These are phyloP conservation scores for Ischnura elegans DNA, from an alignment of 2,888 invertebrate species.

Conservation along the genomic window DNA sequence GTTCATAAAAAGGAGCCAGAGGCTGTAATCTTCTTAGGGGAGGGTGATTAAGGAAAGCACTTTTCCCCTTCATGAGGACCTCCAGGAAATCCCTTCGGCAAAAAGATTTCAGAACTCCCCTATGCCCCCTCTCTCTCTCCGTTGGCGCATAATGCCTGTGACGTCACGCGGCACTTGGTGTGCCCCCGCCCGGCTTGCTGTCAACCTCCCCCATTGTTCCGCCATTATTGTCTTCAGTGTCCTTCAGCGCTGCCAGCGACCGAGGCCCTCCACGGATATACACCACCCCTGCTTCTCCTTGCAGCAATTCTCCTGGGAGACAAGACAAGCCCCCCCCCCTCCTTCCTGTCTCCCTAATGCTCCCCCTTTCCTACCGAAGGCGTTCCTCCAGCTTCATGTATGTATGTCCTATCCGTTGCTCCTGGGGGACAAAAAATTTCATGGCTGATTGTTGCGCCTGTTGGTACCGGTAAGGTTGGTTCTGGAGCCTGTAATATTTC, in stretches of 20 bases:
- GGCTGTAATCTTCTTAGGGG: conserved; percentile 33
- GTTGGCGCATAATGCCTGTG: not conserved
- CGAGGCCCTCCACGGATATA: not conserved
- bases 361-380: not conserved
- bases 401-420: not conserved
- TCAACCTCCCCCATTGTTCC: conserved; percentile 46
- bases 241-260: conserved; percentile 17
- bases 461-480: too few relatives aligned
- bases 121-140: not conserved
- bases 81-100: conserved; percentile 32
- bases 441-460: not conserved
- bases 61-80: conserved; percentile 7
- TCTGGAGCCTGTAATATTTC: too few relatives aligned
- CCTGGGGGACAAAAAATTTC: not conserved
- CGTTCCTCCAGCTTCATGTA: not conserved
- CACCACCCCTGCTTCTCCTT: not conserved
- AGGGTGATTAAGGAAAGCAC: conserved; percentile 16
- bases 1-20: not conserved
- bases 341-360: not conserved
- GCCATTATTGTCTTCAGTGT: conserved; percentile 56
- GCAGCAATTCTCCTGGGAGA: not conserved
- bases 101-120: not conserved
- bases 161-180: conserved; percentile 16
- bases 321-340: not conserved
- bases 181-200: not conserved